Conservation (phyloP, 2,113 vertebrate species). For the Tylochromis polylepis region DNA sequence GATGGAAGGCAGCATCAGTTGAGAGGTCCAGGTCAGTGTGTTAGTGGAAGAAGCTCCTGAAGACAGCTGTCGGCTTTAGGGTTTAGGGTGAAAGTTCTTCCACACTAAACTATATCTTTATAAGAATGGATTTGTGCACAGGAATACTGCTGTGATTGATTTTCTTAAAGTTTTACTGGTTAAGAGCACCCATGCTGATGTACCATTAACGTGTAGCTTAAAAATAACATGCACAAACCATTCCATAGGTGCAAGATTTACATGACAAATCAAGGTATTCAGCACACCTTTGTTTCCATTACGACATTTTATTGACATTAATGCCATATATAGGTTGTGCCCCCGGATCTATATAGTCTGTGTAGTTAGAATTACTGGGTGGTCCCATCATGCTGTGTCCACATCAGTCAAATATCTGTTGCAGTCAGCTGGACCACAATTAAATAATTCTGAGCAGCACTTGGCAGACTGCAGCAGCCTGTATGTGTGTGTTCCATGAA, state of each 20-base stretch:
- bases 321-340: background rate
- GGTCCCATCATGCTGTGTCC: background rate
- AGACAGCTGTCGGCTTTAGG: too few relatives aligned
- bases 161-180: background rate
- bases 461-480: background rate
- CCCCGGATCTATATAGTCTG: background rate
- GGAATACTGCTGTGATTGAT: background rate
- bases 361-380: background rate
- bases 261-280: background rate
- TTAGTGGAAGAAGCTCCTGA: too few relatives aligned
- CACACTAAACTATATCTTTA: too few relatives aligned
- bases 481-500: background rate
- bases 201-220: background rate
- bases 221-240: background rate
- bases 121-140: background rate
- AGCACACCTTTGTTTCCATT: background rate
- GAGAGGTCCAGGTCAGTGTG: too few relatives aligned
- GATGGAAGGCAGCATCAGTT: too few relatives aligned
- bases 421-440: constrained; percentile 8
- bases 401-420: constrained; percentile 6
- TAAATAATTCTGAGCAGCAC: background rate
- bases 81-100: too few relatives aligned
- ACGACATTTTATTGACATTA: background rate
- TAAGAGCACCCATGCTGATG: background rate
- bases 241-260: background rate